Base-by-base conservation (phyloP, 2,797 vertebrate species). In the Hemibagrus guttatus region DNA sequence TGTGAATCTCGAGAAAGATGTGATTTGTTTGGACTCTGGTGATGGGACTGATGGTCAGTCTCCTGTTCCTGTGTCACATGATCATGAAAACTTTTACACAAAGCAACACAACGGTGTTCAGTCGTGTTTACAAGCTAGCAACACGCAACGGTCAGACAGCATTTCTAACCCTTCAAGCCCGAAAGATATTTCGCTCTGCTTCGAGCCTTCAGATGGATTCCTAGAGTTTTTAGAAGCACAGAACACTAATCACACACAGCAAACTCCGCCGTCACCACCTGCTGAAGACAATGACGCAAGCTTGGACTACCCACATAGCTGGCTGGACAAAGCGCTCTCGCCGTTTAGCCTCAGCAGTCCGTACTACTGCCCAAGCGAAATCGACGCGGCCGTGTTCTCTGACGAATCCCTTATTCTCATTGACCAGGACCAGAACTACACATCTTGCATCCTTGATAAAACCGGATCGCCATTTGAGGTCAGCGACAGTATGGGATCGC, bases 281-380 rank as follows among this genome's bases (percentile, higher is more conserved):
- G 66, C 59, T 85, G 74, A 86, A 42, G 52, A 42, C 68, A 72
- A 61, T 21, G 35, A 12, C 46, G 46, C 84, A 56, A 85, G 85
- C 8, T 58, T 76, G 64, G 75, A 72, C 64, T 86, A 5, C 12
- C 21, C 84, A 49, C 81, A 58, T 46, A 86, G 85, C 68, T 87
- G 63, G 26, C 58, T 72, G 46, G 84, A 86, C 72, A 13, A 54
- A 75, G 3, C 84, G 26, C 58, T 56, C 35, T 88, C 87, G 39
- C 82, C 87, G 6, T 68, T 84, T 39, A 71, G 49, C 76, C 54
- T 46, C 26, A 71, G 87, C 56, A 91, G 84, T 87, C 83, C 89
- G 12, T 91, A 89, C 88, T 86, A 87, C 52, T 85, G 87, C 82
- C 88, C 84, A 7, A 89, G 89, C 66, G 86, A 86, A 76, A n/a